Percentiles rank a stretch among this genome's conserved stretches.
Evolutionary conservation across 2,888 invertebrate species (phyloP).

Genomic region (Acleris emargana): DNA sequence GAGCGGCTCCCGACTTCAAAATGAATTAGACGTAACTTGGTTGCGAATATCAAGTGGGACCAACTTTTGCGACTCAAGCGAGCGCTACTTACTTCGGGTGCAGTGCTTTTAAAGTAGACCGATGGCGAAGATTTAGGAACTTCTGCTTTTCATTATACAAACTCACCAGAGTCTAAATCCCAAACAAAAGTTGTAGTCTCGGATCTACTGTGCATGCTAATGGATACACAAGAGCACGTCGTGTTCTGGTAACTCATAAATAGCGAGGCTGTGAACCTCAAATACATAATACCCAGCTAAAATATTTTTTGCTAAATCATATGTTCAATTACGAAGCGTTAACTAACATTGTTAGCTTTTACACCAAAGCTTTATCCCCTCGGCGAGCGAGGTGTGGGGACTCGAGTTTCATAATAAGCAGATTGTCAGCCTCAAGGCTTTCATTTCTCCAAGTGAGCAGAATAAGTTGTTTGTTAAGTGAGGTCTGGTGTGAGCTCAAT

Average conservation of each 20-base stretch:
- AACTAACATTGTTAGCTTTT: conserved; percentile 10
- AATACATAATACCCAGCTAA: too few relatives aligned
- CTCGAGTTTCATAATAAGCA: conserved; percentile 25
- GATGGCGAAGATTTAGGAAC: neutral
- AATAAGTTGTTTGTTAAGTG: conserved; percentile 47
- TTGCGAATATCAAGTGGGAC: conserved; percentile 3
- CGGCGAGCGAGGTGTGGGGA: conserved; percentile 8
- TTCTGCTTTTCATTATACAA: neutral
- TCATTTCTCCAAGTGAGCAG: conserved; percentile 42
- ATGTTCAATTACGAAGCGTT: conserved; percentile 4
- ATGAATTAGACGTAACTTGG: conserved; percentile 19
- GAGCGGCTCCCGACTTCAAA: conserved; percentile 10
- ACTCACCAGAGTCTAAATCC: too few relatives aligned
- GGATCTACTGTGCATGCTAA: too few relatives aligned
- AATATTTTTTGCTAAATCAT: too few relatives aligned
- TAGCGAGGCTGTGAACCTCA: too few relatives aligned
- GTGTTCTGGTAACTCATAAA: too few relatives aligned
- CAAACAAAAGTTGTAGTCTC: too few relatives aligned
- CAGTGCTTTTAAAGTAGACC: neutral
- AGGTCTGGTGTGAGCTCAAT: conserved; percentile 21
- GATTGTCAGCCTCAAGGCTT: conserved; percentile 29
- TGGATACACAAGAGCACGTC: too few relatives aligned
- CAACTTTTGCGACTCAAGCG: conserved; percentile 12
- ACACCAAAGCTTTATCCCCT: conserved; percentile 14
- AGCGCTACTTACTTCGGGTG: conserved; percentile 2